Evolutionary conservation across 2,113 vertebrate genomes (phyloP), one percentile per base, ranked within the genome.

Genomic region (Erinaceus europaeus): DNA sequence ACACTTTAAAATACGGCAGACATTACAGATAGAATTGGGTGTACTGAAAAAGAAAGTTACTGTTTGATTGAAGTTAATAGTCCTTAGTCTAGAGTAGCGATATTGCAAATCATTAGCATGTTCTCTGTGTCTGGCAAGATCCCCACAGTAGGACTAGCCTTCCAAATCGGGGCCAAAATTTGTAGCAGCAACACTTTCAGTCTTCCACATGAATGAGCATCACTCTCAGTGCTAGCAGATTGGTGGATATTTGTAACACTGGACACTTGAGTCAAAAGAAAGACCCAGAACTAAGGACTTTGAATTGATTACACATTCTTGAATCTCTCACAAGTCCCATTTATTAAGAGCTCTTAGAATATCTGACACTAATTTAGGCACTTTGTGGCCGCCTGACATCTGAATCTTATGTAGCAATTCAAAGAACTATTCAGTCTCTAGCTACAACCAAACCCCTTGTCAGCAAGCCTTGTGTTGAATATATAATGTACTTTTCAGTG

Each of bases 361-460:
- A 67, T 84, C 80, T 90, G 77, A 86, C 92, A 84, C 84, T 52
- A 42, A 77, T 55, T 80, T 84, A 75, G 73, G 74, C 34, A 68
- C 38, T 82, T 52, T 14, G 76, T 53, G 68, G 64, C 52, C 48
- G 52, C 40, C 53, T 62, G 52, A 76, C 67, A 78, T 78, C 77
- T 75, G 48, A 85, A 57, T 59, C 86, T 81, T 72, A 71, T 32
- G 74, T 82, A 89, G 81, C 38, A 81, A 68, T 88, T 83, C 84
- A 92, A 91, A 93, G 61, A 88, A 44, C 90, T 85, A 65, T 93
- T 94, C 89, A 93, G 5, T 44, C 32, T 42, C 38, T 84, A 81
- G 59, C 71, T 65, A 74, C 25, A 90, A 82, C 32, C 62, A 83
- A 91, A 52, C 57, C 52, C 48, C 36, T 67, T 87, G 90, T 84